phyloP scores from a whole-genome alignment of 23 tunicate species.

The Clavelina lepadiformis region DNA sequence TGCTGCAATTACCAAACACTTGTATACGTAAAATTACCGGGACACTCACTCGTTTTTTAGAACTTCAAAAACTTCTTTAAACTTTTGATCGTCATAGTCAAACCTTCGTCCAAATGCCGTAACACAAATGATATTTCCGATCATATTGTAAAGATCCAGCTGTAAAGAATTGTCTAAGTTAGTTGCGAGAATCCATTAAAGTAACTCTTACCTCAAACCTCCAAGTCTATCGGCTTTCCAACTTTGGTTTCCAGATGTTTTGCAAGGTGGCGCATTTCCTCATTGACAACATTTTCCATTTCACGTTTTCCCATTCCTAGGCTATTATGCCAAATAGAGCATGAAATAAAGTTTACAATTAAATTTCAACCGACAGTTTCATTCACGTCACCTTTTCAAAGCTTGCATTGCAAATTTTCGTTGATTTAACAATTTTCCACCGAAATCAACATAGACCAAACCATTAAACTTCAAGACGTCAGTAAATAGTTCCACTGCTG shows the following conservation, averaged over 20 bases:
- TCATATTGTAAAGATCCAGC: no score
- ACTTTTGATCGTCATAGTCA: conserved; percentile 9
- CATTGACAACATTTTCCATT: conserved; percentile 18
- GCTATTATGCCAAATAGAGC: no score
- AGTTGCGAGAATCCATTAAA: no score
- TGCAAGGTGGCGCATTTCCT: neutral
- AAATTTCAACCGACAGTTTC: neutral
- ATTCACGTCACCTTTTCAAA: conserved; percentile 12
- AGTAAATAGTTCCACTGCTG: conserved; percentile 7
- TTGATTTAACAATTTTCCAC: neutral
- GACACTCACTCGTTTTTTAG: no score
- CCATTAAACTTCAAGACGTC: conserved; percentile 18
- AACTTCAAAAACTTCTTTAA: no score
- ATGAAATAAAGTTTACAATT: neutral
- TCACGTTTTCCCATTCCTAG: conserved; percentile 9
- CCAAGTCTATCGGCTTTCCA: no score
- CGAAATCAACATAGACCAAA: conserved; percentile 14
- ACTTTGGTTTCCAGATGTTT: no score
- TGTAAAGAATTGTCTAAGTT: no score
- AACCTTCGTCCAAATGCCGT: conserved; percentile 28
- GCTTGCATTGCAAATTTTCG: conserved; percentile 19
- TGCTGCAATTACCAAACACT: no score
- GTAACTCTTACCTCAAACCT: no score
- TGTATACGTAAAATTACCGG: no score
- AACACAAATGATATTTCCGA: no score